Evolutionary conservation across 1,140 invertebrate genomes (phyloP).

Genomic region (Cryptotermes secundus): DNA sequence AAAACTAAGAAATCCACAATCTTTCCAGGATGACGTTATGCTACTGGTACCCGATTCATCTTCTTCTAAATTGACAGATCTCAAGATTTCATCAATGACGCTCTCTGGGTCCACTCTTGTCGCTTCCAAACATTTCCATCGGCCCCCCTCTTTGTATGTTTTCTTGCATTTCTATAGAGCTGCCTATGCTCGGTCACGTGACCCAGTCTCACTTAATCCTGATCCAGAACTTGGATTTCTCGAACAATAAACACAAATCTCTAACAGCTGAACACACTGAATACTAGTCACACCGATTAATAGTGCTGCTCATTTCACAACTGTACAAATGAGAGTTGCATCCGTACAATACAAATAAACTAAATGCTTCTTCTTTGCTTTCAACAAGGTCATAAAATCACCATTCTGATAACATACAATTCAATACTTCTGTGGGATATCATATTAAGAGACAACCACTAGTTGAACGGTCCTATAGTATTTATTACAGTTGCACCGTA

Average conservation of each 20-base stretch:
- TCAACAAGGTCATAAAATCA: too few species aligned
- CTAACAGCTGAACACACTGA: background rate
- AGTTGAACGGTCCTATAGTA: too few species aligned
- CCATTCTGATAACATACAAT: too few species aligned
- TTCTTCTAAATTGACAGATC: slow-evolving; percentile 81
- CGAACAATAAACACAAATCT: slow-evolving; percentile 38
- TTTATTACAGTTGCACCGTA: too few species aligned
- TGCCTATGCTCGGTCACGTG: slow-evolving; percentile 75
- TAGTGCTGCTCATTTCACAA: background rate
- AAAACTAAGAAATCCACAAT: background rate
- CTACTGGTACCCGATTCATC: slow-evolving; percentile 58
- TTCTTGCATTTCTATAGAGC: slow-evolving; percentile 74
- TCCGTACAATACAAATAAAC: too few species aligned
- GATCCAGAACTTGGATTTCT: slow-evolving; percentile 80
- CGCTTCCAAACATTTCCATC: slow-evolving; percentile 66
- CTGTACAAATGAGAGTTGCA: background rate
- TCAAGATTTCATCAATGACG: slow-evolving; percentile 83
- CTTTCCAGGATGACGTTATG: background rate
- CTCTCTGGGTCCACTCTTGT: slow-evolving; percentile 84
- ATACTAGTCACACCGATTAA: background rate
- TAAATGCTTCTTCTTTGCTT: too few species aligned
- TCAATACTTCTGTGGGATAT: too few species aligned
- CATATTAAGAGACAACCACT: too few species aligned
- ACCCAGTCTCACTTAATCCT: slow-evolving; percentile 73
- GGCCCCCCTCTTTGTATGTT: slow-evolving; percentile 52